phyloP scores from a whole-genome alignment of 2,888 invertebrate genomes.

The Flexamia atlantica region DNA sequence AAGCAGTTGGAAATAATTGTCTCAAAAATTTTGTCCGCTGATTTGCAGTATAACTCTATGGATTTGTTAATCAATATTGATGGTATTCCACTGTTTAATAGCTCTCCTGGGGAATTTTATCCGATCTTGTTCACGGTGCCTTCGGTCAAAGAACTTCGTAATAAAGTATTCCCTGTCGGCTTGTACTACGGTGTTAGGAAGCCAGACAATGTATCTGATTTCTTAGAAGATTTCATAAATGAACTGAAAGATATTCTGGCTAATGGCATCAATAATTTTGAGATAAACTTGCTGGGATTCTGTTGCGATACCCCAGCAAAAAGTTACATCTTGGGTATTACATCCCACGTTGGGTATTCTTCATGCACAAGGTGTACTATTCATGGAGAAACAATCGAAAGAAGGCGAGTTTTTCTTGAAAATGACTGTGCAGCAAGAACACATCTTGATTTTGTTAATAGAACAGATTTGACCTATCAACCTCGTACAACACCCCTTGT shows the following conservation, averaged over 20 bases:
- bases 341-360: slow-evolving; percentile 61
- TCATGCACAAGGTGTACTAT: slow-evolving; percentile 62
- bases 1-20: slow-evolving; percentile 17
- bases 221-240: slow-evolving; percentile 51
- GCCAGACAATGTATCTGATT: slow-evolving; percentile 44
- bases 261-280: slow-evolving; percentile 19
- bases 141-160: slow-evolving; percentile 19
- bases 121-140: slow-evolving; percentile 54
- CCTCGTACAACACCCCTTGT: slow-evolving; percentile 53
- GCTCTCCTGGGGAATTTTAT: slow-evolving; percentile 43
- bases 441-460: slow-evolving; percentile 59
- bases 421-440: too few species aligned
- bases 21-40: not conserved
- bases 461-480: slow-evolving; percentile 55
- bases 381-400: slow-evolving; percentile 55
- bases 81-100: slow-evolving; percentile 60
- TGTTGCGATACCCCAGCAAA: slow-evolving; percentile 65
- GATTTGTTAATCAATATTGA: slow-evolving; percentile 42
- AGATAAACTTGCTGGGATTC: slow-evolving; percentile 39
- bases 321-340: slow-evolving; percentile 59
- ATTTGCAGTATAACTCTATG: not conserved
- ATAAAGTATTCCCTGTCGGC: slow-evolving; percentile 61
- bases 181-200: slow-evolving; percentile 58
- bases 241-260: slow-evolving; percentile 49
- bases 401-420: slow-evolving; percentile 64